Conservation (phyloP, 2,888 invertebrate species). For the Andrena flavipes region DNA sequence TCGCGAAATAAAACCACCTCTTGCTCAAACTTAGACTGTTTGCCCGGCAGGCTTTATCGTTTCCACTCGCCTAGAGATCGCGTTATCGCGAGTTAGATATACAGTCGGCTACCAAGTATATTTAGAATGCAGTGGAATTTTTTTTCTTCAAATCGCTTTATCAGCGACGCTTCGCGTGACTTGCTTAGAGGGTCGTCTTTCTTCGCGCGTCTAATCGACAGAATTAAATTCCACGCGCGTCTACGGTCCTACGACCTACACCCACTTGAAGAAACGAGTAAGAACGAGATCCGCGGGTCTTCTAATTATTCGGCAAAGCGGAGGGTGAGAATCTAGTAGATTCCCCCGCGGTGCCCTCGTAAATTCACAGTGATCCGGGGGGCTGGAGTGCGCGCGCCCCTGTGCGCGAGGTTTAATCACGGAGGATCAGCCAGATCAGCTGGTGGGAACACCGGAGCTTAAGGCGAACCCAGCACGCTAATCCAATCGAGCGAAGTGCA, state of each 20-base stretch:
- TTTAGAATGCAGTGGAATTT: conserved; percentile 9
- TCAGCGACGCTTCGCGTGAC: neutral
- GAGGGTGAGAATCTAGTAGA: too few relatives aligned
- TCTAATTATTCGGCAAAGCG: neutral
- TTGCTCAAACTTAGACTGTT: conserved; percentile 16
- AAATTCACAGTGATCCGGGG: neutral
- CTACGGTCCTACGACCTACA: neutral
- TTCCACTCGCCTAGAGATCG: conserved; percentile 7
- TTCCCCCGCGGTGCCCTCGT: neutral
- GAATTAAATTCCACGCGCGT: neutral
- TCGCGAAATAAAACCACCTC: neutral
- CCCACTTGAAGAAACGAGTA: too few relatives aligned
- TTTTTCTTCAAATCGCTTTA: neutral
- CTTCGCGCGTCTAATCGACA: neutral
- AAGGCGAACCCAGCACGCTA: conserved; percentile 26
- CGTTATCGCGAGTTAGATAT: conserved; percentile 13
- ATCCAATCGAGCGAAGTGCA: conserved; percentile 32
- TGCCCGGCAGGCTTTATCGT: conserved; percentile 11
- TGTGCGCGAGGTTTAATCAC: conserved; percentile 23
- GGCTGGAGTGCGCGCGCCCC: conserved; percentile 6
- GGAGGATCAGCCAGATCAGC: conserved; percentile 32
- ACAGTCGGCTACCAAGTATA: conserved; percentile 4
- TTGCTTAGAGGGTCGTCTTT: neutral
- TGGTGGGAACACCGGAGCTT: conserved; percentile 26
- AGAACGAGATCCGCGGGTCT: neutral